Evolutionary conservation across 1,140 invertebrate genomes (phyloP).

Genomic region (Meloidogyne floridensis): DNA sequence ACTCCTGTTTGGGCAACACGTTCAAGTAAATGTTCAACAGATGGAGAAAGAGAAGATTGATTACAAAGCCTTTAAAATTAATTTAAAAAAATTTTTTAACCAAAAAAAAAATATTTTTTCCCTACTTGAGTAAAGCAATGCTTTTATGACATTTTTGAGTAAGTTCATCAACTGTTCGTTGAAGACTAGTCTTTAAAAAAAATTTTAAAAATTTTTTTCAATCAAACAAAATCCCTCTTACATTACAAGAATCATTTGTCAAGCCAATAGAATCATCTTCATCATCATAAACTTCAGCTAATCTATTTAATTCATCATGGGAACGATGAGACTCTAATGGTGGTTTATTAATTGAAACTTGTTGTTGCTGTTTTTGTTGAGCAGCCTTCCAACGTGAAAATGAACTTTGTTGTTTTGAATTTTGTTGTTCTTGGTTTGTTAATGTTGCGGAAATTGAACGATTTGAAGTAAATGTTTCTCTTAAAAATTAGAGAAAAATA

Average conservation of each 20-base stretch:
- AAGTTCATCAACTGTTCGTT: slow-evolving; percentile 51
- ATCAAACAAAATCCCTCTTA: slow-evolving; percentile 13
- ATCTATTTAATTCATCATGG: slow-evolving; percentile 50
- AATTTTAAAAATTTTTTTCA: too few species aligned
- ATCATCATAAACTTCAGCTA: slow-evolving; percentile 39
- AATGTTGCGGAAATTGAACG: slow-evolving; percentile 39
- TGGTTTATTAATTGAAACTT: slow-evolving; percentile 24
- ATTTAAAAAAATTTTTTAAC: background rate
- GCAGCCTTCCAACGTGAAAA: slow-evolving; percentile 1
- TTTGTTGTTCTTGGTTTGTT: slow-evolving; percentile 13
- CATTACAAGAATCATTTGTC: slow-evolving; percentile 13
- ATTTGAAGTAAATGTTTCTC: slow-evolving; percentile 39
- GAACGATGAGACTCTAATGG: slow-evolving; percentile 48
- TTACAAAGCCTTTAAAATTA: slow-evolving; percentile 44
- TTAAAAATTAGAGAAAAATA: slow-evolving; percentile 25
- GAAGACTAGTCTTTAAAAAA: slow-evolving; percentile 29
- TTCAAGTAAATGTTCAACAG: slow-evolving; percentile 51
- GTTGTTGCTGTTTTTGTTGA: background rate
- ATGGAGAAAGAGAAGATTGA: slow-evolving; percentile 47
- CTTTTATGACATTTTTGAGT: slow-evolving; percentile 50
- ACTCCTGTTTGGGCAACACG: slow-evolving; percentile 30
- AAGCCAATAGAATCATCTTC: background rate
- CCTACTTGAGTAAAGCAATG: slow-evolving; percentile 47
- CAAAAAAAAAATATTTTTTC: background rate
- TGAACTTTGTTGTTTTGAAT: slow-evolving; percentile 11